Conservation (phyloP, 2,113 vertebrate genomes). For the Pyxicephalus adspersus region DNA sequence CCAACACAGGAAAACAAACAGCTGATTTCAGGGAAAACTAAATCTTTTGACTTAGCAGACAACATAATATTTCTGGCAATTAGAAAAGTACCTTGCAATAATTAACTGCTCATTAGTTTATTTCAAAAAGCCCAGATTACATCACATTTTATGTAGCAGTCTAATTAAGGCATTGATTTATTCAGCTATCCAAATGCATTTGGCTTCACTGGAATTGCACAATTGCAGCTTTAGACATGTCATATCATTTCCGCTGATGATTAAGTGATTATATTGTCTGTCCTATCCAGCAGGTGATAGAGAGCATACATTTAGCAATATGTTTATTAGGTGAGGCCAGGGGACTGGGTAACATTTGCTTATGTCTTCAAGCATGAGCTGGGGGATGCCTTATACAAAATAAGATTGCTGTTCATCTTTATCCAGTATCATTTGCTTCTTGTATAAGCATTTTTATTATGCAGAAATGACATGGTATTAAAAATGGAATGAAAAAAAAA, state of each 20-base stretch:
- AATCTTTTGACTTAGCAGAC: slow-evolving; percentile 5
- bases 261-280: not conserved
- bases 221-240: not conserved
- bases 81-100: slow-evolving; percentile 56
- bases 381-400: slow-evolving; percentile 62
- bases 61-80: not conserved
- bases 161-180: slow-evolving; percentile 57
- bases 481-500: not conserved
- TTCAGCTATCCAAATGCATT: slow-evolving; percentile 54
- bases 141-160: slow-evolving; percentile 58
- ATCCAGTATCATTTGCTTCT: too few species aligned
- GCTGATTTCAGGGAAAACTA: not conserved
- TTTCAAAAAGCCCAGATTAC: slow-evolving; percentile 54
- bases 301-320: slow-evolving; percentile 54
- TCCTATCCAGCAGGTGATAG: slow-evolving; percentile 29
- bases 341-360: slow-evolving; percentile 61
- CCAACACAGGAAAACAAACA: too few species aligned
- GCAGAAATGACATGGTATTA: not conserved
- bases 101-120: slow-evolving; percentile 55
- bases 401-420: slow-evolving; percentile 59
- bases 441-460: not conserved
- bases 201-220: slow-evolving; percentile 19
- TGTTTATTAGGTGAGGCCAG: slow-evolving; percentile 58
- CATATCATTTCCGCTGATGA: slow-evolving; percentile 42
- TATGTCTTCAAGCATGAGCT: slow-evolving; percentile 53